Evolutionary conservation across 2,113 vertebrate species (phyloP).

Genomic region (Crotophaga sulcirostris): DNA sequence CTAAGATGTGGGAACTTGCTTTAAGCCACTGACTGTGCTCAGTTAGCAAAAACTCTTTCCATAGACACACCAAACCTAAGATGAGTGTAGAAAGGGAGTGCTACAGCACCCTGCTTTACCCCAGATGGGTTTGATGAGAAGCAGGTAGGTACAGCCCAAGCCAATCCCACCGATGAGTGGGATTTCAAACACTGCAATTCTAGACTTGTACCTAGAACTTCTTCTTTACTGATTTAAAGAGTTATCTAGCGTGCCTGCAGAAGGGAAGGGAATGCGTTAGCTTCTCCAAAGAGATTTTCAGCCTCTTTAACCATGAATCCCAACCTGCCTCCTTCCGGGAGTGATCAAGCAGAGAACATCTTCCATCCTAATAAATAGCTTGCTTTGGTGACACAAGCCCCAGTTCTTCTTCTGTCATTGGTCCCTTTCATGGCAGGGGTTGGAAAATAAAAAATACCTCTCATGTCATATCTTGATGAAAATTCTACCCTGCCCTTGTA

Average conservation of each 20-base stretch:
- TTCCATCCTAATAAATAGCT: background rate
- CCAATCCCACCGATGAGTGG: accelerated
- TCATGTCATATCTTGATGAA: background rate
- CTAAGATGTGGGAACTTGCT: background rate
- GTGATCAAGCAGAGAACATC: background rate
- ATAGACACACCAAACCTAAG: background rate
- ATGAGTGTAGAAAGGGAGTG: background rate
- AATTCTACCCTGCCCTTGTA: background rate
- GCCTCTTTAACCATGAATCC: background rate
- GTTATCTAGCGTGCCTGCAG: background rate
- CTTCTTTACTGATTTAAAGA: background rate
- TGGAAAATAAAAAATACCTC: background rate
- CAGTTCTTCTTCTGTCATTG: background rate
- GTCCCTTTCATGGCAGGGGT: background rate
- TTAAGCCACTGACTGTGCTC: background rate
- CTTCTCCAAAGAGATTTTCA: background rate
- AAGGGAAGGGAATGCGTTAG: background rate
- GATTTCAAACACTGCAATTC: background rate
- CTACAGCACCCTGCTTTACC: accelerated
- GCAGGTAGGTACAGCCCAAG: background rate
- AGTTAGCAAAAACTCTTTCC: background rate
- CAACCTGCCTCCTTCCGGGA: background rate
- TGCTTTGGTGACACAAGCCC: background rate
- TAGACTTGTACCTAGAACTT: background rate
- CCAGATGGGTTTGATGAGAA: accelerated